A percentile compares a stretch with the other conserved stretches of the same genome.
phyloP scores from a whole-genome alignment of 30 jellyfish, hydroid and myxozoan genomes.

The Hydractinia echinata region DNA sequence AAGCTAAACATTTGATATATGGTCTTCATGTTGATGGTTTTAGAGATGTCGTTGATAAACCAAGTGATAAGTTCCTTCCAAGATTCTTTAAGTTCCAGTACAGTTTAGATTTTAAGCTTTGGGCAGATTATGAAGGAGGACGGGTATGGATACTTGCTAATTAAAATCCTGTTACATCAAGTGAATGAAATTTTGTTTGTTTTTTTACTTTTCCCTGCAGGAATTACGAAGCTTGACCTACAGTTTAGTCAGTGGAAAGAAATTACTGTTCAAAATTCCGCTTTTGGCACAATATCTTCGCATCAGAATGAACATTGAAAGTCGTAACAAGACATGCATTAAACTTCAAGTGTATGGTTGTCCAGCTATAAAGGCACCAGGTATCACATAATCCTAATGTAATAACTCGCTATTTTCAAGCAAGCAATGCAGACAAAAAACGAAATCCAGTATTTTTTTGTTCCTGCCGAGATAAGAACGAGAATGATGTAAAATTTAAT shows the following conservation, averaged over 20 bases:
- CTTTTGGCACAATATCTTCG: constrained; percentile 18
- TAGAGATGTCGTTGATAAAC: neutral
- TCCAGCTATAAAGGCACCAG: constrained; percentile 14
- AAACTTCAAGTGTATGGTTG: constrained; percentile 36
- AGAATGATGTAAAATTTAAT: too few relatives aligned
- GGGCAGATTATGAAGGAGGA: constrained; percentile 29
- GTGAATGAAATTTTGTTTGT: too few relatives aligned
- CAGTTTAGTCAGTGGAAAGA: neutral
- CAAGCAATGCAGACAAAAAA: too few relatives aligned
- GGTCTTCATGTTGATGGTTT: constrained; percentile 24
- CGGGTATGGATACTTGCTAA: neutral
- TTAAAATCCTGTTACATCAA: too few relatives aligned
- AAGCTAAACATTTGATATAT: constrained; percentile 4
- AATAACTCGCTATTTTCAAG: too few relatives aligned
- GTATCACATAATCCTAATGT: neutral
- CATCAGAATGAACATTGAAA: neutral
- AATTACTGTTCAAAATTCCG: neutral
- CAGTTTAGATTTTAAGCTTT: constrained; percentile 18
- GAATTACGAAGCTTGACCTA: too few relatives aligned
- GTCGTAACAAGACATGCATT: constrained; percentile 8
- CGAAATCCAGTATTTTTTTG: too few relatives aligned
- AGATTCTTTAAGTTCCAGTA: constrained; percentile 9
- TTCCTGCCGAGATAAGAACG: too few relatives aligned
- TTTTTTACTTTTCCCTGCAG: too few relatives aligned
- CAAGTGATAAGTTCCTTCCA: neutral